A percentile compares a stretch with the other conserved stretches of the same genome.
These are phyloP conservation scores for Polyodon spathula DNA, from an alignment of 2,113 vertebrate species.

Conservation along the genomic window DNA sequence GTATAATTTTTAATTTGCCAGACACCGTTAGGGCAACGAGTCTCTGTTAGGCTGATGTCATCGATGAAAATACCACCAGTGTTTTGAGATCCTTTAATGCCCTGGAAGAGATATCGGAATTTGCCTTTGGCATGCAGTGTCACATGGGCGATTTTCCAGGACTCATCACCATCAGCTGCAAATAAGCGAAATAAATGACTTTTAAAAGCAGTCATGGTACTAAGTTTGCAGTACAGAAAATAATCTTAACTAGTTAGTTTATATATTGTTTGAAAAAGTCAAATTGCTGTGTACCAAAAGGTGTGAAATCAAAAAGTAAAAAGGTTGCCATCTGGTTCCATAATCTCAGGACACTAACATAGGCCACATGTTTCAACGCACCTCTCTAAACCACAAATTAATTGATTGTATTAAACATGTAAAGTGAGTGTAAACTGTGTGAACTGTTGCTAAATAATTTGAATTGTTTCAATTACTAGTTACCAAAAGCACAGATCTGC, in stretches of 20 bases:
- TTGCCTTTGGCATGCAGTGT: slow-evolving; percentile 61
- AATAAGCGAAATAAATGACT: neutral
- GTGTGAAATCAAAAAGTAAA: no score
- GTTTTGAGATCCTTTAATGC: slow-evolving; percentile 45
- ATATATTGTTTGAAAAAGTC: neutral
- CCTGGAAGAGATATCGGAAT: slow-evolving; percentile 84
- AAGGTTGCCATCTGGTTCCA: no score
- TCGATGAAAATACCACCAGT: slow-evolving; percentile 70
- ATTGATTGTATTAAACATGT: no score
- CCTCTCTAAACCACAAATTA: no score
- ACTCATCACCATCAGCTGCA: slow-evolving; percentile 51
- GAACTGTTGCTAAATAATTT: no score
- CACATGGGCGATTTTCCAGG: slow-evolving; percentile 76
- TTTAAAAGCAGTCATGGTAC: no score
- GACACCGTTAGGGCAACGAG: slow-evolving; percentile 59
- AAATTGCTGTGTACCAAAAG: neutral
- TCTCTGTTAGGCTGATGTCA: slow-evolving; percentile 72
- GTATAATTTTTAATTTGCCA: slow-evolving; percentile 71
- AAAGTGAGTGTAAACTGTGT: no score
- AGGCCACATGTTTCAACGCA: no score
- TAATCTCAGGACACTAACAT: no score
- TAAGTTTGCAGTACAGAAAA: neutral
- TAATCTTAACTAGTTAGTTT: neutral
- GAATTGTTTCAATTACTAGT: no score
- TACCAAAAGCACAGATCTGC: no score